Evolutionary conservation across 2,797 vertebrate genomes (phyloP).

Genomic region (Danio aesculapii): DNA sequence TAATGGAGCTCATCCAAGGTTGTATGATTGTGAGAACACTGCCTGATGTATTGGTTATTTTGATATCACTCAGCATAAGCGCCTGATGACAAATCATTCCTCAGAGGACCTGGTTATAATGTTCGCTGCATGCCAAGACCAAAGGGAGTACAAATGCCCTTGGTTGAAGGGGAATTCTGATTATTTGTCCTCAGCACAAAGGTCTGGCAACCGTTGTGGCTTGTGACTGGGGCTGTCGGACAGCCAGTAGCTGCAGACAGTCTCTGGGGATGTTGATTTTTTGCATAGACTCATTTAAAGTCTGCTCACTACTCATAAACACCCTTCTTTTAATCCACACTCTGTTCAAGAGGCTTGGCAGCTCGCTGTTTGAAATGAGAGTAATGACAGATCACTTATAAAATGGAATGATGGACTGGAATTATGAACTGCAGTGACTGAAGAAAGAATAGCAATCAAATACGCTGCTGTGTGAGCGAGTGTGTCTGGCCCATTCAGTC

Average conservation of each 20-base stretch:
- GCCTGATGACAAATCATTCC: constrained; percentile 29
- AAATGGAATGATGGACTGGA: not conserved
- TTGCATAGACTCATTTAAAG: not conserved
- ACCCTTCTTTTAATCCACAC: not conserved
- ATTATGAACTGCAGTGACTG: not conserved
- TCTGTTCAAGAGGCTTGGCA: not conserved
- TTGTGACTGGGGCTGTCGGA: constrained; percentile 29
- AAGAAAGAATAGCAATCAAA: not conserved
- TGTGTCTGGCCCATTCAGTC: not conserved
- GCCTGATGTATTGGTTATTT: constrained; percentile 8
- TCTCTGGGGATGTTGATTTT: constrained; percentile 8
- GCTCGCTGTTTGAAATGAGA: not conserved
- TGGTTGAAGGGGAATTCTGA: constrained; percentile 17
- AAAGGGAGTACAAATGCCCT: constrained; percentile 1
- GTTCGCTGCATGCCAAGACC: not conserved
- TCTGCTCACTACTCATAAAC: constrained; percentile 20
- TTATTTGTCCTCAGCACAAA: constrained; percentile 22
- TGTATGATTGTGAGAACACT: constrained; percentile 29
- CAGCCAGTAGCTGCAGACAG: constrained; percentile 3
- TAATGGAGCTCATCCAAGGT: not conserved
- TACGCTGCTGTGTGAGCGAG: not conserved
- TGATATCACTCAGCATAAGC: constrained; percentile 16
- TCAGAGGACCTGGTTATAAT: constrained; percentile 40
- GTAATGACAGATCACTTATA: not conserved
- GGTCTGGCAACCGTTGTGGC: constrained; percentile 9